These are phyloP conservation scores for Parapristionchus giblindavisi DNA, from an alignment of 2,888 invertebrate genomes.

Conservation along the genomic window DNA sequence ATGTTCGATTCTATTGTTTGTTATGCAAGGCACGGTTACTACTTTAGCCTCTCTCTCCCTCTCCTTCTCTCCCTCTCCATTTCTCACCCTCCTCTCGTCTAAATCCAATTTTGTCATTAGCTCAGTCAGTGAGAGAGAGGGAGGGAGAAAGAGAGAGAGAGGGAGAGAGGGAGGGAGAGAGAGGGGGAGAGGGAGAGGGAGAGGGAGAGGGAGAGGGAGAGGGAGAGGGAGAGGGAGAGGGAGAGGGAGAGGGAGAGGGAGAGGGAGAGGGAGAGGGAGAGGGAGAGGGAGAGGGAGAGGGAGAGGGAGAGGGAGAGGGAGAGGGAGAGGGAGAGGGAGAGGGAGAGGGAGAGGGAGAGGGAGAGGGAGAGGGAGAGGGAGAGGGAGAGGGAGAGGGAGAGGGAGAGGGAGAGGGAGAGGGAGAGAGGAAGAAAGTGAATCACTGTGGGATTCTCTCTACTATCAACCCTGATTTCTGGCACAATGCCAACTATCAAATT, in stretches of 20 bases:
- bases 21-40: no score
- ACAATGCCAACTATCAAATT: no score
- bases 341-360: background rate
- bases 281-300: background rate
- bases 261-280: background rate
- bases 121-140: background rate
- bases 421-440: background rate
- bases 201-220: background rate
- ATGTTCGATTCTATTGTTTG: no score
- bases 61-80: no score
- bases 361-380: background rate
- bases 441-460: background rate
- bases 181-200: conserved; percentile 39
- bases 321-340: background rate
- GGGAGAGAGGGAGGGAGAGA: background rate
- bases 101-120: no score
- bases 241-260: background rate
- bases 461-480: no score
- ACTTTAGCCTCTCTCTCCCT: no score
- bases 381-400: background rate
- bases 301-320: background rate
- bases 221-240: background rate
- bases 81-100: no score
- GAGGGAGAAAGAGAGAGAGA: background rate
- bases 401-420: background rate